Percentiles rank a stretch among this genome's conserved stretches.
Evolutionary conservation across 37 sponge, comb jelly and placozoan species (phyloP).

Genomic region (Spongia lamella): DNA sequence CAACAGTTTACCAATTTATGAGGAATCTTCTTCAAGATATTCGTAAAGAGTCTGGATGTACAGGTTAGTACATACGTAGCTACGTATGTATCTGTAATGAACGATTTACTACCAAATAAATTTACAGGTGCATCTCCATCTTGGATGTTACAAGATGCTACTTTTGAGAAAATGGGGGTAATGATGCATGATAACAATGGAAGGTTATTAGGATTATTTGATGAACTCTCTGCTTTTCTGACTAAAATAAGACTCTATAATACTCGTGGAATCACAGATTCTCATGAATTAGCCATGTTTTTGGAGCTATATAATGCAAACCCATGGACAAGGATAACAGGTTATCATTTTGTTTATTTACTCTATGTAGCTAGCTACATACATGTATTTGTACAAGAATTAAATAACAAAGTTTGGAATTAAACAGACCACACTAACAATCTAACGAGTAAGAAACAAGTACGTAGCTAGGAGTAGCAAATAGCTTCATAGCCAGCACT

Average conservation of each 20-base stretch:
- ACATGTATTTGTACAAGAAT: too few species aligned
- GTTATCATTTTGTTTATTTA: too few species aligned
- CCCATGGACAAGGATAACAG: slow-evolving; percentile 37
- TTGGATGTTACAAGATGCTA: slow-evolving; percentile 16
- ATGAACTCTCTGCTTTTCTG: slow-evolving; percentile 24
- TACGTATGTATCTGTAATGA: neutral
- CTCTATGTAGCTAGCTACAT: too few species aligned
- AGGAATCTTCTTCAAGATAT: neutral
- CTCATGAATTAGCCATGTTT: slow-evolving; percentile 36
- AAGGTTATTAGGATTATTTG: slow-evolving; percentile 19
- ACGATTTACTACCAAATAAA: neutral
- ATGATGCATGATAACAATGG: slow-evolving; percentile 9
- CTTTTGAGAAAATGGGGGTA: slow-evolving; percentile 40
- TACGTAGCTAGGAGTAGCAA: too few species aligned
- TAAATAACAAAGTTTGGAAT: too few species aligned
- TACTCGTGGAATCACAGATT: slow-evolving; percentile 13
- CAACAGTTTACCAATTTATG: slow-evolving; percentile 8
- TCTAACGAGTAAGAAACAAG: too few species aligned
- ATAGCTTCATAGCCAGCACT: too few species aligned
- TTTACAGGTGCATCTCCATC: neutral
- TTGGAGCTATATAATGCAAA: slow-evolving; percentile 22
- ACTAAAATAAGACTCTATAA: slow-evolving; percentile 17
- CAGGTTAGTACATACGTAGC: too few species aligned
- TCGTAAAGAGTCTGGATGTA: slow-evolving; percentile 1
- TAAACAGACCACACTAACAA: too few species aligned